These are phyloP conservation scores for Vidua macroura DNA, from an alignment of 2,113 vertebrate species.

Conservation along the genomic window DNA sequence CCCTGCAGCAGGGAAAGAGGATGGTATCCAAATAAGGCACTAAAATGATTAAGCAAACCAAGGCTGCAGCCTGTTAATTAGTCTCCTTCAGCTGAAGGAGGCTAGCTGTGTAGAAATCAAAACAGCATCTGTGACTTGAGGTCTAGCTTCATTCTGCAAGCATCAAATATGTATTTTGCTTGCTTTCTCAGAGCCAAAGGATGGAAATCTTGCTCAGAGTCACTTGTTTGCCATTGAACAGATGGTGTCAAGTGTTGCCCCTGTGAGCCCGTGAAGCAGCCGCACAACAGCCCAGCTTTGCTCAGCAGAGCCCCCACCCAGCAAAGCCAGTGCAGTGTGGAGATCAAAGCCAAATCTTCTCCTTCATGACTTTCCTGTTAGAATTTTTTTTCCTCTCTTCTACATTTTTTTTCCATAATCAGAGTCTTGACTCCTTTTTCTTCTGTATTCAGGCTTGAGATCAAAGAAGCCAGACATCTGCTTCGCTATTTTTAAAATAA, in stretches of 20 bases:
- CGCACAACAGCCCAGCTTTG: neutral
- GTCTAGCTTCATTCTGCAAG: conserved; percentile 26
- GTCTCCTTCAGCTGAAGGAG: conserved; percentile 38
- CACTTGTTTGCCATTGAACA: conserved; percentile 31
- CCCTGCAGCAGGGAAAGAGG: neutral
- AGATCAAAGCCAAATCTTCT: conserved; percentile 75
- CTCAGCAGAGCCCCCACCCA: neutral
- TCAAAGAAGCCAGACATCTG: conserved; percentile 76
- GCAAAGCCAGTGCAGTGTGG: neutral
- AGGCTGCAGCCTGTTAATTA: neutral
- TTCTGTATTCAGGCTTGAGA: conserved; percentile 67
- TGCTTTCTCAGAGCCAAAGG: conserved; percentile 6
- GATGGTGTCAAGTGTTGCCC: conserved; percentile 36
- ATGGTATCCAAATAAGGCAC: conserved; percentile 55
- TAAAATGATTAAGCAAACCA: conserved; percentile 23
- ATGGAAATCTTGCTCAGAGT: conserved; percentile 27
- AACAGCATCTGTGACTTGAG: conserved; percentile 33
- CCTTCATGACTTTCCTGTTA: conserved; percentile 62
- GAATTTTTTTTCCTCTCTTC: conserved; percentile 23
- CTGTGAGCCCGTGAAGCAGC: neutral
- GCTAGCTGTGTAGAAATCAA: conserved; percentile 1
- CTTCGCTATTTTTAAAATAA: conserved; percentile 44
- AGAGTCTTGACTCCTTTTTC: conserved; percentile 63
- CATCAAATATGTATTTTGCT: conserved; percentile 40
- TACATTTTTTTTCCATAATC: conserved; percentile 60